Evolutionary conservation across 2,888 invertebrate species (phyloP).

Genomic region (Eristalis arbustorum): DNA sequence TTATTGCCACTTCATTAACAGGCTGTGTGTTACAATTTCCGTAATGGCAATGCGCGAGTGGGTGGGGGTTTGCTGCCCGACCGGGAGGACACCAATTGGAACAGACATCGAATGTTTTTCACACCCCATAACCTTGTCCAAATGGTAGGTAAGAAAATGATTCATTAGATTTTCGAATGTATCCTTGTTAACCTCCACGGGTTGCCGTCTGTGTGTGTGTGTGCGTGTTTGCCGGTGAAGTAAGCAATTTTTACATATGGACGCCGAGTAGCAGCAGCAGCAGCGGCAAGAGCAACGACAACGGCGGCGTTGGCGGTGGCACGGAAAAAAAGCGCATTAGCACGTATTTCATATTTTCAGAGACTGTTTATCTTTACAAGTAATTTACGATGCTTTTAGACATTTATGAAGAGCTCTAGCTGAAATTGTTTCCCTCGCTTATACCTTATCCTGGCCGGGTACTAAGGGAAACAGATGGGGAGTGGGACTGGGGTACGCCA

Average conservation of each 20-base stretch:
- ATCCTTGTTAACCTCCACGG: neutral
- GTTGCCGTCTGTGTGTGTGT: no score
- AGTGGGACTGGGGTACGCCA: neutral
- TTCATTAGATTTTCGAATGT: slow-evolving; percentile 39
- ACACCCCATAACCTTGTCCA: slow-evolving; percentile 4
- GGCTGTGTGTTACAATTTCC: slow-evolving; percentile 44
- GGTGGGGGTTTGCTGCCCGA: neutral
- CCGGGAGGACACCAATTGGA: slow-evolving; percentile 5
- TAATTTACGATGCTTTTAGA: slow-evolving; percentile 54
- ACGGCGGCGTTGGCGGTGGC: neutral
- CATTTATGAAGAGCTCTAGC: slow-evolving; percentile 14
- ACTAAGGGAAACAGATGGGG: neutral
- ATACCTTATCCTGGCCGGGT: neutral
- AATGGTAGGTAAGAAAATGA: slow-evolving; percentile 36
- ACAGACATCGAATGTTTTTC: slow-evolving; percentile 24
- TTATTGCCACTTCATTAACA: slow-evolving; percentile 64
- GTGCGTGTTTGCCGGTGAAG: slow-evolving; percentile 10
- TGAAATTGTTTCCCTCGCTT: slow-evolving; percentile 38
- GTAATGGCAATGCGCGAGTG: slow-evolving; percentile 8
- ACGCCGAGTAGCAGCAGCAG: neutral
- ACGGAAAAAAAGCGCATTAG: slow-evolving; percentile 28
- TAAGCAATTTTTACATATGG: slow-evolving; percentile 42
- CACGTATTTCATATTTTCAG: slow-evolving; percentile 35
- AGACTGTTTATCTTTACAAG: slow-evolving; percentile 18
- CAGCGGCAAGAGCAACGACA: neutral